These are phyloP conservation scores for Leptatherina wallacei DNA, from an alignment of 2,797 vertebrate species.

Conservation along the genomic window DNA sequence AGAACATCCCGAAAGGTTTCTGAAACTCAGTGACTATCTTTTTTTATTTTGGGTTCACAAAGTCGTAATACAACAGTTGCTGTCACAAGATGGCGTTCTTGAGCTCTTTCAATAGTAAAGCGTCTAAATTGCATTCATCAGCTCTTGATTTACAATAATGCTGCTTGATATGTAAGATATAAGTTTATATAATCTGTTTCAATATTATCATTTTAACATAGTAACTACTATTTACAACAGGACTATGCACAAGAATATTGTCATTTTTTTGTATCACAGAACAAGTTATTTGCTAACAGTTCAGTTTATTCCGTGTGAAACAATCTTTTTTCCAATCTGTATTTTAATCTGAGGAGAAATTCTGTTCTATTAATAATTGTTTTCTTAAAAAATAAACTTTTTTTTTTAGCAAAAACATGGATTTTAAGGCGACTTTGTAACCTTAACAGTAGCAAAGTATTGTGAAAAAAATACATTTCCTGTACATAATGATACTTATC, in stretches of 20 bases:
- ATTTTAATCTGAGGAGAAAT: background rate
- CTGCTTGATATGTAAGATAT: background rate
- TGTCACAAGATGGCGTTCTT: constrained; percentile 27
- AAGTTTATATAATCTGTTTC: background rate
- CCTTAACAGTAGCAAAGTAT: constrained; percentile 25
- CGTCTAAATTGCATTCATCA: background rate
- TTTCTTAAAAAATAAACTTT: background rate
- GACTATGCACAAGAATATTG: background rate
- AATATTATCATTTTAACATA: background rate
- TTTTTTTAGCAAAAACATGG: constrained; percentile 4
- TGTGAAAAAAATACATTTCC: constrained; percentile 9
- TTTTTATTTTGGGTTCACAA: background rate
- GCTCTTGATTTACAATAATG: background rate
- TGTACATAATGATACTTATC: background rate
- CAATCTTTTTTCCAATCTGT: background rate
- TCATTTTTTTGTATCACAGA: background rate
- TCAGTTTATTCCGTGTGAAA: background rate
- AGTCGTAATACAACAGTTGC: background rate
- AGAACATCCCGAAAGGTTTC: background rate
- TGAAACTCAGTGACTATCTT: background rate
- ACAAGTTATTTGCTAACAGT: background rate
- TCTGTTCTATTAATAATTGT: background rate
- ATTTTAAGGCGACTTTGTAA: constrained; percentile 68
- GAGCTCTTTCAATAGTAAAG: constrained; percentile 1
- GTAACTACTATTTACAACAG: background rate